phyloP scores from a whole-genome alignment of 2,797 vertebrate species.

The Sorex maritimensis region DNA sequence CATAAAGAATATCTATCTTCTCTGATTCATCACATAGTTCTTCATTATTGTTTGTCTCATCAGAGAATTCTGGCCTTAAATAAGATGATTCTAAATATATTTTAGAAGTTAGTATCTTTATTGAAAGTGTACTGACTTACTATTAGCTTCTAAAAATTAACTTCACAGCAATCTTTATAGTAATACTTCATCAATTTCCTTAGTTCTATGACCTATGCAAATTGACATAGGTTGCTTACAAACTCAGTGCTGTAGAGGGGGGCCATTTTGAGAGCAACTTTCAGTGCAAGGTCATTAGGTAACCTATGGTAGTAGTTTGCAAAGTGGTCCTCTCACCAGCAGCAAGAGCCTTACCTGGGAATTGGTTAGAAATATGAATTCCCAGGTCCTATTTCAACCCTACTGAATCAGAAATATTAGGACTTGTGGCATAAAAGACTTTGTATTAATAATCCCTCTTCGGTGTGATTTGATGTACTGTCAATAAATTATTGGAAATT shows the following conservation, averaged over 20 bases:
- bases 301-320: background rate
- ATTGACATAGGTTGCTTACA: too few relatives aligned
- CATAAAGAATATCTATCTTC: too few relatives aligned
- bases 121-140: too few relatives aligned
- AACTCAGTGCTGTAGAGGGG: background rate
- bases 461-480: background rate
- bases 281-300: background rate
- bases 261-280: background rate
- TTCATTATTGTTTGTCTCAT: too few relatives aligned
- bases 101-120: too few relatives aligned
- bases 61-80: too few relatives aligned
- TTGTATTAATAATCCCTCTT: background rate
- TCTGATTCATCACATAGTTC: too few relatives aligned
- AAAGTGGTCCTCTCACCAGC: background rate
- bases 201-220: too few relatives aligned
- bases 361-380: background rate
- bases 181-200: background rate
- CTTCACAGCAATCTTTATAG: too few relatives aligned
- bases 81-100: too few relatives aligned
- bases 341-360: background rate
- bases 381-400: accelerated
- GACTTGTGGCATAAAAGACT: background rate
- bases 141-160: too few relatives aligned
- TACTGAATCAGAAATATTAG: background rate
- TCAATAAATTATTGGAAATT: background rate